Conservation (phyloP, 2,113 vertebrate species). For the Leptodactylus fuscus region DNA sequence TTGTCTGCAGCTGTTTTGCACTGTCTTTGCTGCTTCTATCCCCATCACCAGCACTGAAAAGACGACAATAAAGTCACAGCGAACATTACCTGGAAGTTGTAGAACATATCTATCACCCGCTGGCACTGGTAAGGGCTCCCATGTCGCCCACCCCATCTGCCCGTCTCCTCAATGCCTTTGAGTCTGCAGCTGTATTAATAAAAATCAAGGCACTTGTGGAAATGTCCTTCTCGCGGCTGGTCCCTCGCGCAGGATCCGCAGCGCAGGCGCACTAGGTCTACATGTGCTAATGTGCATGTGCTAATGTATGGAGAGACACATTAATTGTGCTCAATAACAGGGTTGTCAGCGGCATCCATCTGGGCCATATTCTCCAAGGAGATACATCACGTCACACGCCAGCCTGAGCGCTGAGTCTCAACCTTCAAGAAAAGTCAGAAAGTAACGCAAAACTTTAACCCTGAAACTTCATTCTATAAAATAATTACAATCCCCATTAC, state of each 20-base stretch:
- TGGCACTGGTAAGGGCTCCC: slow-evolving; percentile 69
- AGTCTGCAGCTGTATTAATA: slow-evolving; percentile 67
- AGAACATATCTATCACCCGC: slow-evolving; percentile 46
- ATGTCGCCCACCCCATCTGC: slow-evolving; percentile 69
- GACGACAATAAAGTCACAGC: slow-evolving; percentile 28
- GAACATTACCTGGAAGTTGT: slow-evolving; percentile 33
- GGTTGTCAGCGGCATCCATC: slow-evolving; percentile 8
- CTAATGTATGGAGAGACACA: neutral
- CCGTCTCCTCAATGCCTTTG: slow-evolving; percentile 66
- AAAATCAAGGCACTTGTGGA: slow-evolving; percentile 67
- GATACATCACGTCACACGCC: slow-evolving; percentile 8
- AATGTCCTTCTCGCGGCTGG: slow-evolving; percentile 62
- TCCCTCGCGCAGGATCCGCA: slow-evolving; percentile 48
- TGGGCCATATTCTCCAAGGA: slow-evolving; percentile 4
- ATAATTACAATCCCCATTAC: no score
- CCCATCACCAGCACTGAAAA: neutral
- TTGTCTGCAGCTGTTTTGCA: no score
- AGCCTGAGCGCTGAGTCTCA: neutral
- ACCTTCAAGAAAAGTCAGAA: neutral
- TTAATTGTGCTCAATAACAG: slow-evolving; percentile 11
- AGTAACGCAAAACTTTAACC: slow-evolving; percentile 1
- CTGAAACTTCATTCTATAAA: neutral
- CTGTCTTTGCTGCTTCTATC: neutral
- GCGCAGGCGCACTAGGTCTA: slow-evolving; percentile 36
- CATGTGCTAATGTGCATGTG: neutral